Conservation (phyloP, 2,797 vertebrate species). For the Myripristis jacobus region DNA sequence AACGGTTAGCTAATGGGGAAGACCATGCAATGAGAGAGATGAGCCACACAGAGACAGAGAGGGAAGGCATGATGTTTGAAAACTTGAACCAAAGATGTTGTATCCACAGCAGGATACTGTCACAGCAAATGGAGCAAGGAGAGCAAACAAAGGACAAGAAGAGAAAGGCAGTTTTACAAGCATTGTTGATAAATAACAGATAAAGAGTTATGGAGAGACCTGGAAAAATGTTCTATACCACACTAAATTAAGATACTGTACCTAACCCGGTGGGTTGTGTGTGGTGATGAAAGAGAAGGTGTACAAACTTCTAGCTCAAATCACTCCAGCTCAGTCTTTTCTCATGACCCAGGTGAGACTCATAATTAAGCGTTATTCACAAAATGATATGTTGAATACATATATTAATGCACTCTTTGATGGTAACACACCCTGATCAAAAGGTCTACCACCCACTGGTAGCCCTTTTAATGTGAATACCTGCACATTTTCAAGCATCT, state of each 20-base stretch:
- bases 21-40: conserved; percentile 24
- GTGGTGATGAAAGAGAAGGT: neutral
- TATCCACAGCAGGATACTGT: conserved; percentile 30
- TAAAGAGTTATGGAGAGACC: neutral
- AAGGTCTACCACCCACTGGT: too few relatives aligned
- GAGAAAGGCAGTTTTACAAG: neutral
- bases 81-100: conserved; percentile 34
- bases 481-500: too few relatives aligned
- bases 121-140: conserved; percentile 6
- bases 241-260: too few relatives aligned
- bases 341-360: too few relatives aligned
- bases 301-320: too few relatives aligned
- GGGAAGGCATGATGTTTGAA: conserved; percentile 12
- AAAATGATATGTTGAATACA: too few relatives aligned
- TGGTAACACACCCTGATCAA: too few relatives aligned
- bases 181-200: neutral
- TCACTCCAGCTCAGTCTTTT: too few relatives aligned
- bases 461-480: too few relatives aligned
- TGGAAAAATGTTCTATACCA: neutral
- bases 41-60: conserved; percentile 22
- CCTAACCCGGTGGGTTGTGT: neutral
- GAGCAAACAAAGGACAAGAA: conserved; percentile 14
- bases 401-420: too few relatives aligned
- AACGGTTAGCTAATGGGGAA: conserved; percentile 49
- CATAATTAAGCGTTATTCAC: too few relatives aligned